These are phyloP conservation scores for Agrochola lychnidis DNA, from an alignment of 2,888 invertebrate genomes.

Conservation along the genomic window DNA sequence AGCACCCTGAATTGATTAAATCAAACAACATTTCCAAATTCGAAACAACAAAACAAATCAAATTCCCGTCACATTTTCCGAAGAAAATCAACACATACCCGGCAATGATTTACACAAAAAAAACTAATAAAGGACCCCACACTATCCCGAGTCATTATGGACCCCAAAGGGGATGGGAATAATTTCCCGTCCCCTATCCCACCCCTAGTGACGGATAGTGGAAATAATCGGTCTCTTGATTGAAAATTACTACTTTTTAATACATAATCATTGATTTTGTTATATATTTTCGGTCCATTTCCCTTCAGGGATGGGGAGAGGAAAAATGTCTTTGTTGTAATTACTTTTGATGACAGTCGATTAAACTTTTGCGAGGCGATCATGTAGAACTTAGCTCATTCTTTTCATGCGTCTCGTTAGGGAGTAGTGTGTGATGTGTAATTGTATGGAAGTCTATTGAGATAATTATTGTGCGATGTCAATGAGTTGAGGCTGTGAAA, in stretches of 20 bases:
- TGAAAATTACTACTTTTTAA: conserved; percentile 74
- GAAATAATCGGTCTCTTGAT: conserved; percentile 76
- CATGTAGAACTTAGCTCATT: conserved; percentile 49
- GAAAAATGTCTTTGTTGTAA: conserved; percentile 57
- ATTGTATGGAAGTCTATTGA: conserved; percentile 45
- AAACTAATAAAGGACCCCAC: conserved; percentile 63
- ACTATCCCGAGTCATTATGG: conserved; percentile 58
- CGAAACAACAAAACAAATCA: conserved; percentile 20
- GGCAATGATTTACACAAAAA: conserved; percentile 58
- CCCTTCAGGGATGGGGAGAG: conserved; percentile 22
- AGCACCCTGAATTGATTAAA: conserved; percentile 1
- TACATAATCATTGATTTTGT: conserved; percentile 58
- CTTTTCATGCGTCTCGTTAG: conserved; percentile 46
- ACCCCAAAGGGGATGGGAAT: conserved; percentile 60
- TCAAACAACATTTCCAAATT: conserved; percentile 12
- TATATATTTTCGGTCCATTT: conserved; percentile 48
- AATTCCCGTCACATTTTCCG: conserved; percentile 16
- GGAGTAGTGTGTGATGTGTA: conserved; percentile 51
- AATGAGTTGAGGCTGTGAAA: neutral
- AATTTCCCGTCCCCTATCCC: conserved; percentile 52
- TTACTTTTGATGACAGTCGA: conserved; percentile 51
- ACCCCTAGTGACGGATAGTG: conserved; percentile 63
- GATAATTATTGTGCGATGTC: conserved; percentile 23
- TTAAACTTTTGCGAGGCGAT: conserved; percentile 60
- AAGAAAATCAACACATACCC: conserved; percentile 46